These are phyloP conservation scores for Timandra comae DNA, from an alignment of 2,888 invertebrate species.

Conservation along the genomic window DNA sequence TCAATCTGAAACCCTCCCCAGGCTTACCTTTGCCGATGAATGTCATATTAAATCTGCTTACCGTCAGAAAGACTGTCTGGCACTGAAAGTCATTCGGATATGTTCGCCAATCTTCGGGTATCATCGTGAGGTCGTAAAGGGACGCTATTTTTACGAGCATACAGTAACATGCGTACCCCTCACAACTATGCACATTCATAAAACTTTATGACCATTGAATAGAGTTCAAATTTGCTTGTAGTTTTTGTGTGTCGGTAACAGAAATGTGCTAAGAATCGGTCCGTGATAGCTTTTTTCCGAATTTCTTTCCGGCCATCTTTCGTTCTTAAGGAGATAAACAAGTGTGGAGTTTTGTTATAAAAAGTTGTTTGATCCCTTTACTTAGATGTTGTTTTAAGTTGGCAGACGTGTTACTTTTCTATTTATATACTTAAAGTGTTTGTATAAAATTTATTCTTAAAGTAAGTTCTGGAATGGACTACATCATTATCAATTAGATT, in stretches of 20 bases:
- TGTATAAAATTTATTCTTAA: no score
- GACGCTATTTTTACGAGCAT: conserved; percentile 56
- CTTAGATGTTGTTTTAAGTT: neutral
- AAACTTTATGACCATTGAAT: conserved; percentile 12
- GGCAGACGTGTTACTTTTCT: no score
- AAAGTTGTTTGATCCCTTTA: conserved; percentile 5
- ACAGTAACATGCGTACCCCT: conserved; percentile 35
- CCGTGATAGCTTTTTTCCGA: conserved; percentile 51
- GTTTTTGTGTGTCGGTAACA: conserved; percentile 12
- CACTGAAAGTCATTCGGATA: conserved; percentile 36
- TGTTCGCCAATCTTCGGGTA: conserved; percentile 49
- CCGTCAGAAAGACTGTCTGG: conserved; percentile 18
- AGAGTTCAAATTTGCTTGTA: conserved; percentile 29
- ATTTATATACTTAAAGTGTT: no score
- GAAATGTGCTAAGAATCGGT: conserved; percentile 39
- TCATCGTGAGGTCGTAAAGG: conserved; percentile 49
- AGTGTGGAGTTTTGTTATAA: conserved; percentile 31
- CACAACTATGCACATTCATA: conserved; percentile 17
- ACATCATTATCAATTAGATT: no score
- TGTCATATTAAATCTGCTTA: conserved; percentile 22
- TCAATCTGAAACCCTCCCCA: neutral
- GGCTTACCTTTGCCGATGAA: conserved; percentile 12
- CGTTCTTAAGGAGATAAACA: conserved; percentile 53
- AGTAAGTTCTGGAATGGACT: no score
- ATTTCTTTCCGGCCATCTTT: conserved; percentile 58